A percentile compares a stretch with the other conserved stretches of the same genome.
Evolutionary conservation across 2,113 vertebrate species (phyloP).

Genomic region (Illadopsis cleaveri): DNA sequence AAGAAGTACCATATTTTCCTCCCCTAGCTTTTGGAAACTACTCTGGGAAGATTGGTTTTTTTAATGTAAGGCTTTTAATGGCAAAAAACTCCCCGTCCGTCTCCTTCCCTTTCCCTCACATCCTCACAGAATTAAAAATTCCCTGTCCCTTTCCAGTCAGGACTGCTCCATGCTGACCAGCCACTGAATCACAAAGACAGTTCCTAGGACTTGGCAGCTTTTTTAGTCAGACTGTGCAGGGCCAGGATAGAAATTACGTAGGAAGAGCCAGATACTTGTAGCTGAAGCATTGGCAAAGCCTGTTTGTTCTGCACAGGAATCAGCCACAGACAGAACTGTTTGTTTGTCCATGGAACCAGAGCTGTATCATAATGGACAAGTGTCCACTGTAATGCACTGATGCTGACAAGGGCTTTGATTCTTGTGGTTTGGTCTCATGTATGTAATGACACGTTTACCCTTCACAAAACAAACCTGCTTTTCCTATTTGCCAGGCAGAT

Average conservation of each 20-base stretch:
- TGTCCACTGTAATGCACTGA: not conserved
- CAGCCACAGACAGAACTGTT: not conserved
- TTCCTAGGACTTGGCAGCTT: not conserved
- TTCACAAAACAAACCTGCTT: not conserved
- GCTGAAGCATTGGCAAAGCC: not conserved
- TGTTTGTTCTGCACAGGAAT: not conserved
- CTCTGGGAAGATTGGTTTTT: not conserved
- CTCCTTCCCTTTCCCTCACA: not conserved
- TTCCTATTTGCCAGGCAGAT: not conserved
- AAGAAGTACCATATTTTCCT: not conserved
- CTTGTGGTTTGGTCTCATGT: not conserved
- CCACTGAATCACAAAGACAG: not conserved
- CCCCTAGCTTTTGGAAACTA: not conserved
- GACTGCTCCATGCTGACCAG: not conserved
- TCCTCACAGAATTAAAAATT: not conserved
- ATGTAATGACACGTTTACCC: not conserved
- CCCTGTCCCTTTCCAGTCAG: not conserved
- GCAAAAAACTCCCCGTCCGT: not conserved
- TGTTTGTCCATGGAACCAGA: not conserved
- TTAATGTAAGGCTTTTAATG: not conserved
- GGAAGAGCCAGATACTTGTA: not conserved
- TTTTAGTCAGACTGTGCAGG: not conserved
- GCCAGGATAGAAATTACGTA: not conserved
- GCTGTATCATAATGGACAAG: accelerated
- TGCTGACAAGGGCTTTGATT: not conserved